Conservation (phyloP, 2,888 invertebrate genomes). For the Crossocerus cetratus region DNA sequence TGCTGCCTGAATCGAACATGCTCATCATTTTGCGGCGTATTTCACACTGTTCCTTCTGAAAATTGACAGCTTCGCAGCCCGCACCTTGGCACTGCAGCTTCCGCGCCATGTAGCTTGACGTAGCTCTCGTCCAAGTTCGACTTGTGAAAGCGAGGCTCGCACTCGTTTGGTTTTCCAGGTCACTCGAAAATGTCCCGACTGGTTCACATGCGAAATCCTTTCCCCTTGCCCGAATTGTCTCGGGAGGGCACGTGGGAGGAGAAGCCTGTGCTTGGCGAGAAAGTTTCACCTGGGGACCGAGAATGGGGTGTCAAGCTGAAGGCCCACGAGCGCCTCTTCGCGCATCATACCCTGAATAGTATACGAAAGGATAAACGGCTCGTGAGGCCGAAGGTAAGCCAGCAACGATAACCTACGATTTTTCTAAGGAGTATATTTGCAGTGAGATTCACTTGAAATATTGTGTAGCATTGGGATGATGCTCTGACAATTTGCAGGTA, state of each 20-base stretch:
- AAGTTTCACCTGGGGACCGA: conserved; percentile 61
- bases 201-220: conserved; percentile 67
- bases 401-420: too few relatives aligned
- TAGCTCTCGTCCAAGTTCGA: too few relatives aligned
- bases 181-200: conserved; percentile 29
- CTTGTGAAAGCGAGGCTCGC: too few relatives aligned
- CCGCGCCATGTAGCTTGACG: too few relatives aligned
- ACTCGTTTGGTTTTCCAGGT: conserved; percentile 3
- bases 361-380: conserved; percentile 76
- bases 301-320: conserved; percentile 67
- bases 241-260: conserved; percentile 67
- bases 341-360: conserved; percentile 81
- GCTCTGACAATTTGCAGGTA: conserved; percentile 69
- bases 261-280: conserved; percentile 66
- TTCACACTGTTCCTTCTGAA: too few relatives aligned
- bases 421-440: too few relatives aligned
- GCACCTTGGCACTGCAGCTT: too few relatives aligned
- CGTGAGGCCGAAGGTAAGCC: conserved; percentile 59
- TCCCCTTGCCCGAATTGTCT: conserved; percentile 69
- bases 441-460: too few relatives aligned
- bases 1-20: too few relatives aligned
- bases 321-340: conserved; percentile 79
- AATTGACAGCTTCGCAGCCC: too few relatives aligned
- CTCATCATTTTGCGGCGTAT: too few relatives aligned
- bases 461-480: too few relatives aligned